Evolutionary conservation across 2,888 invertebrate species (phyloP).

Genomic region (Catocala nupta): DNA sequence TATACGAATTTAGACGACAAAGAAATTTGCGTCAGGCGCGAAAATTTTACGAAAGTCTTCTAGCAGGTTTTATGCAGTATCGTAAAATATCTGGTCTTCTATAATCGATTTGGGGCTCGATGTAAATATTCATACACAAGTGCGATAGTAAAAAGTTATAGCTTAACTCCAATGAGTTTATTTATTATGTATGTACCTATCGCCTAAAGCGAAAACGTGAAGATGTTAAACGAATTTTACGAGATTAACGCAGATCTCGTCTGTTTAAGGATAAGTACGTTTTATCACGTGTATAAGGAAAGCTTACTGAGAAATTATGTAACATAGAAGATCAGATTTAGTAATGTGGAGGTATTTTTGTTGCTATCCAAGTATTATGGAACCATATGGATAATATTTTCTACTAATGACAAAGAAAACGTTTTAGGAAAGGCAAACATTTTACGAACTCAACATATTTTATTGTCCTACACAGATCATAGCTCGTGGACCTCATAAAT

Average conservation of each 20-base stretch:
- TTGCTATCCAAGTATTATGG: no score
- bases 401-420: no score
- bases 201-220: not conserved
- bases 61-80: slow-evolving; percentile 14
- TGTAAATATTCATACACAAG: not conserved
- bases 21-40: slow-evolving; percentile 19
- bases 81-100: slow-evolving; percentile 18
- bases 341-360: no score
- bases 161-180: not conserved
- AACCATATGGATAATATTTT: no score
- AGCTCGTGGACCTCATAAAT: no score
- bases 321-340: no score
- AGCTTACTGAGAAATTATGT: not conserved
- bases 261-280: not conserved
- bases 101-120: not conserved
- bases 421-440: no score
- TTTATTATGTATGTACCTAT: not conserved
- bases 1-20: not conserved
- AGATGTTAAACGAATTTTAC: slow-evolving; percentile 6
- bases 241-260: not conserved
- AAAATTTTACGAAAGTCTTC: slow-evolving; percentile 20
- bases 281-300: not conserved
- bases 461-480: no score
- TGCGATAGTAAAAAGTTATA: slow-evolving; percentile 1
- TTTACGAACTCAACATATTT: no score